These are phyloP conservation scores for Leptonema lineaticorne DNA, from an alignment of 1,140 invertebrate genomes.

Conservation along the genomic window DNA sequence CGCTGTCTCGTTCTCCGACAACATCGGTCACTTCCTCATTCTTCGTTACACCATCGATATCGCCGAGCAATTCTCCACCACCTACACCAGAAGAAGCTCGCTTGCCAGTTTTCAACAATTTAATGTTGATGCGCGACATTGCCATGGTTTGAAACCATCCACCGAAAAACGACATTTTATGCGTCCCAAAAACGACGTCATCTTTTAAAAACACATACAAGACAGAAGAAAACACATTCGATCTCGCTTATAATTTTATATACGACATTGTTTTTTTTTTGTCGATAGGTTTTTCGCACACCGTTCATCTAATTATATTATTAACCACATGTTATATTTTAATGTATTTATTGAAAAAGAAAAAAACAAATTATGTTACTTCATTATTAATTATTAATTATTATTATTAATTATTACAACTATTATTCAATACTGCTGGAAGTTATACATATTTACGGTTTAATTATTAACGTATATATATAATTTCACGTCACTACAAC, in stretches of 20 bases:
- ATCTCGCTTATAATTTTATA: not conserved
- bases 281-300: not conserved
- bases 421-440: constrained; percentile 14
- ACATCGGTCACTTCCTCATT: constrained; percentile 54
- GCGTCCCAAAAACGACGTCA: too few species aligned
- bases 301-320: not conserved
- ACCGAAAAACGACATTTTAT: constrained; percentile 6
- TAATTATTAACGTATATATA: not conserved
- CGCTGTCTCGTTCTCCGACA: constrained; percentile 51
- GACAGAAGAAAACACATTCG: too few species aligned
- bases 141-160: constrained; percentile 57
- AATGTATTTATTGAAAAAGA: constrained; percentile 8
- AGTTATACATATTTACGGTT: constrained; percentile 10
- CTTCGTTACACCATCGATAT: constrained; percentile 50
- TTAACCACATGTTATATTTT: not conserved
- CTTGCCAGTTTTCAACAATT: constrained; percentile 71
- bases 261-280: not conserved
- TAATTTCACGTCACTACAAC: not conserved
- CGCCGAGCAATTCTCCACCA: constrained; percentile 48
- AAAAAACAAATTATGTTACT: constrained; percentile 7
- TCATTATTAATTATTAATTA: constrained; percentile 11
- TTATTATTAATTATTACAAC: constrained; percentile 15
- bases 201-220: too few species aligned
- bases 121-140: constrained; percentile 60
- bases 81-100: constrained; percentile 55